phyloP scores from a whole-genome alignment of 2,797 vertebrate species.

The Saguinus oedipus region DNA sequence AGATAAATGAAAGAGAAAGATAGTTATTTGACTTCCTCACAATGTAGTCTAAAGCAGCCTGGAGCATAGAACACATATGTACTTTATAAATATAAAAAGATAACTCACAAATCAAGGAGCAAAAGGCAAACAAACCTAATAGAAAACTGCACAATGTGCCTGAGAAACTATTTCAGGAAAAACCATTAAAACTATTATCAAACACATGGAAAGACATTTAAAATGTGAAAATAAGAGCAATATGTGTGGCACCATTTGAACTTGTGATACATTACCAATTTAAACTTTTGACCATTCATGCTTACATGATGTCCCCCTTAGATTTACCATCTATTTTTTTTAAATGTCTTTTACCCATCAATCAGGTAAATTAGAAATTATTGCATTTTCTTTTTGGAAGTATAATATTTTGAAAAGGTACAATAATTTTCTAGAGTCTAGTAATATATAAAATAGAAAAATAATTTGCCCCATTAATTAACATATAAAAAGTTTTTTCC shows the following conservation, averaged over 20 bases:
- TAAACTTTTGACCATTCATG: not conserved
- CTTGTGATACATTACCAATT: not conserved
- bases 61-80: not conserved
- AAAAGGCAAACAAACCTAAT: not conserved
- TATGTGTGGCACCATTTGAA: not conserved
- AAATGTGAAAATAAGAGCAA: not conserved
- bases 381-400: not conserved
- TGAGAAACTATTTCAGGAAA: not conserved
- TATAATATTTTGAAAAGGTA: not conserved
- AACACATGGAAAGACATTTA: not conserved
- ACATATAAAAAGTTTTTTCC: not conserved
- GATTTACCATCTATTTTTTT: not conserved
- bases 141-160: not conserved
- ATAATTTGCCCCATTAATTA: not conserved
- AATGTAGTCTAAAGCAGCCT: not conserved
- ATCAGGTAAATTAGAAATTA: not conserved
- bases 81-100: not conserved
- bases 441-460: not conserved
- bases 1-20: not conserved
- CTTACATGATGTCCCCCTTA: accelerated
- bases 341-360: not conserved
- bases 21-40: not conserved
- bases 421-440: not conserved
- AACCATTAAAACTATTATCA: not conserved
- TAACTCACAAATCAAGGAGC: not conserved